Conservation (phyloP, 2,888 invertebrate genomes). For the Sphaeridia pumilis region DNA sequence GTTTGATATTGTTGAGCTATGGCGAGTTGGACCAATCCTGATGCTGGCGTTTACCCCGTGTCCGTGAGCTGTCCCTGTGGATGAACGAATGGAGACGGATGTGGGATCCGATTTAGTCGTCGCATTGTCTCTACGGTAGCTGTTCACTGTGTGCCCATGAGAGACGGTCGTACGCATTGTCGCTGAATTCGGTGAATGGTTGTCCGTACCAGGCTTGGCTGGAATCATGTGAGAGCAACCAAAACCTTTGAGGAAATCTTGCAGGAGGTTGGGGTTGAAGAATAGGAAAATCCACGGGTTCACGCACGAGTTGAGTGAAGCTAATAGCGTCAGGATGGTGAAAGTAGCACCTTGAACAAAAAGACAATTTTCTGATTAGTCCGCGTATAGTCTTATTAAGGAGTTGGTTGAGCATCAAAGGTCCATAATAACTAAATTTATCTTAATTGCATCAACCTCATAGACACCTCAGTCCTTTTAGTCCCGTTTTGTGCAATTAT, state of each 20-base stretch:
- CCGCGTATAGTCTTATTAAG: too few relatives aligned
- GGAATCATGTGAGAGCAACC: constrained; percentile 12
- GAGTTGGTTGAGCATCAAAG: too few relatives aligned
- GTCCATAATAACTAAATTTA: too few relatives aligned
- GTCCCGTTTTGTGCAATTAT: too few relatives aligned
- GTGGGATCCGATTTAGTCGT: neutral
- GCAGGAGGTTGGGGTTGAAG: constrained; percentile 41
- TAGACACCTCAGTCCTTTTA: too few relatives aligned
- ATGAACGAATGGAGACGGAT: neutral
- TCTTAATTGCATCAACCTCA: too few relatives aligned
- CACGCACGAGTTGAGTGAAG: constrained; percentile 59
- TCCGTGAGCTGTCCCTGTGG: neutral
- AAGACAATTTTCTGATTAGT: too few relatives aligned
- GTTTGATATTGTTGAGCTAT: neutral
- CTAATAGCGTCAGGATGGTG: constrained; percentile 51
- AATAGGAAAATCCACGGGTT: constrained; percentile 48
- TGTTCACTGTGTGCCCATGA: neutral
- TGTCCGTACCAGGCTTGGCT: neutral
- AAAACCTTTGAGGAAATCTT: constrained; percentile 30
- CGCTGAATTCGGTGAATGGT: constrained; percentile 10
- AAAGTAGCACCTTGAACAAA: constrained; percentile 45
- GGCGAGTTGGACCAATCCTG: neutral
- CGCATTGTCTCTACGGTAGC: neutral
- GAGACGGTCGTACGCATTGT: constrained; percentile 4
- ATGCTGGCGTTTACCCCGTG: neutral